Evolutionary conservation across 2,113 vertebrate genomes (phyloP), one percentile per base, ranked within the genome.

Genomic region (Suricata suricatta): DNA sequence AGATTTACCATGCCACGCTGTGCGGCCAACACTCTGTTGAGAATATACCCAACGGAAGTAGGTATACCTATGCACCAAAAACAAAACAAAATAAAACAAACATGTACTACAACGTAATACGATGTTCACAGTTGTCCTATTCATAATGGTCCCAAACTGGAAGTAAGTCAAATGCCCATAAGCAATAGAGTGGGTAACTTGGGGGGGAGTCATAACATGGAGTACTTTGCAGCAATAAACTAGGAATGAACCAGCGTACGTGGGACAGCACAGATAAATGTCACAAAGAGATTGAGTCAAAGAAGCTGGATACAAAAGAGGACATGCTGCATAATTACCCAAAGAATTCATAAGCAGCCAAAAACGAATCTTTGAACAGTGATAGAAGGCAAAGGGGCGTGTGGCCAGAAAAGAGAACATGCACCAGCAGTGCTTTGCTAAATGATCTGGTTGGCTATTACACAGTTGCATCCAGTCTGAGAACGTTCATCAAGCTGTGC

Each of bases 41-140:
- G 41, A 89, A 83, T 60, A 35, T 13, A 44, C 35, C 35, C 12
- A 3, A 44, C 4, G 16, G 33, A 60, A 82, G 63, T 63, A 35
- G 25, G 27, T 13, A 47, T n/a, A 2, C 14, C 0, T 29, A 33
- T 21, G 41, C 63, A 50, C 41, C 52, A 4, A 50, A 60, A 27
- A 63, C 27, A 64, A 17, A n/a, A 15, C 33, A 33, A 16, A 2
- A 9, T 1, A 33, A 17, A 89, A 41, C 21, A 2, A 2, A 21
- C 7, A 10, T 3, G 1, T 3, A 29, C 41, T 11, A 27, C 31
- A 4, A 13, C 3, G 1, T 5, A 33, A 50, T 14, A 27, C 31
- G 63, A 5, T 47, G 33, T n/a, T 41, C 16, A 50, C 3, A 13
- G 57, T 47, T 68, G 50, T n/a, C 27, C 41, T 25, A 9, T 0